Evolutionary conservation across 2,113 vertebrate genomes (phyloP).

Genomic region (Numenius arquata): DNA sequence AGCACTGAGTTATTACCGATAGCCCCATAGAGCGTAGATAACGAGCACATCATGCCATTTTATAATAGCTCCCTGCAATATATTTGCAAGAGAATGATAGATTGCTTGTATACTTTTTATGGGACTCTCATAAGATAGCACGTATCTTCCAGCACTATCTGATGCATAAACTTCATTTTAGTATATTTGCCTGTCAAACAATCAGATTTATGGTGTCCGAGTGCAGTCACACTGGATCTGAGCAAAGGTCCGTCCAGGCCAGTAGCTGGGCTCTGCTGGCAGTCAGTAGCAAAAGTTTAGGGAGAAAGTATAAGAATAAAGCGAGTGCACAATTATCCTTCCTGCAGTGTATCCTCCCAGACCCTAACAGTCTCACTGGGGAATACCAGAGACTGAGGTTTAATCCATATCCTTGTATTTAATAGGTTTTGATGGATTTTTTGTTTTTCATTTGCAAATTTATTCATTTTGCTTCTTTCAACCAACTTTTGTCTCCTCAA

Average conservation of each 20-base stretch:
- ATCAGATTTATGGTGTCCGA: not conserved
- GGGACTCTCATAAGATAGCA: not conserved
- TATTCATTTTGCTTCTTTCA: not conserved
- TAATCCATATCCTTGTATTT: not conserved
- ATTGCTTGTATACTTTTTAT: constrained; percentile 38
- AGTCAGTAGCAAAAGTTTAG: not conserved
- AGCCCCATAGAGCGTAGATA: not conserved
- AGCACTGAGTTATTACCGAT: not conserved
- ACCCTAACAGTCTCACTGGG: not conserved
- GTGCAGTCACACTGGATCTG: not conserved
- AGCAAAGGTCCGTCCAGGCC: not conserved
- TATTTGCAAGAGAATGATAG: constrained; percentile 19
- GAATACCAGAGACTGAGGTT: not conserved
- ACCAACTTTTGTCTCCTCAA: not conserved
- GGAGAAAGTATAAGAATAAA: not conserved
- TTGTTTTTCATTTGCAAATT: not conserved
- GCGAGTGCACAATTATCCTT: not conserved
- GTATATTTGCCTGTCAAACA: constrained; percentile 10
- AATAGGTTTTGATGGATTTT: not conserved
- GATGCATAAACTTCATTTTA: constrained; percentile 38
- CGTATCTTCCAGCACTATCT: constrained; percentile 43
- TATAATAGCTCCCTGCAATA: constrained; percentile 23
- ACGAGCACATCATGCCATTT: not conserved
- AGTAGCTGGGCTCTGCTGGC: fast-evolving
- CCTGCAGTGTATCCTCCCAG: not conserved